These are phyloP conservation scores for Chrysolina haemoptera DNA, from an alignment of 2,888 invertebrate genomes.

Conservation along the genomic window DNA sequence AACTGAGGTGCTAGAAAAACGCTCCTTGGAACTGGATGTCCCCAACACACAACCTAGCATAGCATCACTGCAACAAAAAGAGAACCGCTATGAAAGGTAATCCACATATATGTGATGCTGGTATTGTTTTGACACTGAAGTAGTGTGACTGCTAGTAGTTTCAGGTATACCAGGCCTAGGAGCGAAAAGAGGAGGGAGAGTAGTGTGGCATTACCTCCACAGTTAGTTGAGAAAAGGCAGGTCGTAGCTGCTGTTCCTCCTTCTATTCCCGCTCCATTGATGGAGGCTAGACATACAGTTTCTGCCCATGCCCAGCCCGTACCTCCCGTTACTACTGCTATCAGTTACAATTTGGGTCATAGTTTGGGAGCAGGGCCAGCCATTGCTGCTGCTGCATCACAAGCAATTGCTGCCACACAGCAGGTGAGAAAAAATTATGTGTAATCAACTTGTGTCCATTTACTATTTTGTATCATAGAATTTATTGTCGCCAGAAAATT, in stretches of 20 bases:
- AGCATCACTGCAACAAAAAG: conserved; percentile 83
- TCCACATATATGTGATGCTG: neutral
- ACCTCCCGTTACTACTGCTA: conserved; percentile 66
- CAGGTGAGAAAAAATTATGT: conserved; percentile 72
- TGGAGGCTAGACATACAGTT: conserved; percentile 60
- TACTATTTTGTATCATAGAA: too few species aligned
- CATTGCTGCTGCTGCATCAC: conserved; percentile 94
- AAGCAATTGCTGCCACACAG: conserved; percentile 96
- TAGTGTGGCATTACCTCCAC: conserved; percentile 71
- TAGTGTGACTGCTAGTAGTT: conserved; percentile 53
- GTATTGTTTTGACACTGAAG: conserved; percentile 28
- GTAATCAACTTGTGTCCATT: too few species aligned
- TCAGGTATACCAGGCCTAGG: conserved; percentile 69
- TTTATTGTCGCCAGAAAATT: too few species aligned
- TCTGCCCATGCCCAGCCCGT: conserved; percentile 50
- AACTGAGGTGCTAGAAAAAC: conserved; percentile 94
- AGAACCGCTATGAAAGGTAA: conserved; percentile 78
- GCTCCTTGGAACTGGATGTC: conserved; percentile 91
- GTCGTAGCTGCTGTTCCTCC: conserved; percentile 59
- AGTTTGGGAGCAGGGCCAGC: conserved; percentile 87
- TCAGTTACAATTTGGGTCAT: conserved; percentile 83
- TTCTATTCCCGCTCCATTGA: conserved; percentile 56
- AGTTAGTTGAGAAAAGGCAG: conserved; percentile 71
- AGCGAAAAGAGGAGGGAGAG: conserved; percentile 85
- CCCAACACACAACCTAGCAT: conserved; percentile 71